Evolutionary conservation across 2,113 vertebrate species (phyloP).

Genomic region (Terrapene triunguis): DNA sequence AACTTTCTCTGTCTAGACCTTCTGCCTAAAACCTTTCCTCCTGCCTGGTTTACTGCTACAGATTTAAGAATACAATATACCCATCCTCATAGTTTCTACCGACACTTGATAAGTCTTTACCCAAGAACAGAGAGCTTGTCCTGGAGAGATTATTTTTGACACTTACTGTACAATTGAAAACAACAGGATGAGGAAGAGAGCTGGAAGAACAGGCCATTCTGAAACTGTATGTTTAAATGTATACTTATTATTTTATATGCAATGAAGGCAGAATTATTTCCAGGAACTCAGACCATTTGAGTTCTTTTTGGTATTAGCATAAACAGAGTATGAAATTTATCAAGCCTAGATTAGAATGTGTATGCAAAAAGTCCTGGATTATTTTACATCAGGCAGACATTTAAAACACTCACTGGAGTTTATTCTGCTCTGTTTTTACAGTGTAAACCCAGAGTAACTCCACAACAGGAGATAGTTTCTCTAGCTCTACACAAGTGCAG

Average conservation of each 20-base stretch:
- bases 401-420: not conserved
- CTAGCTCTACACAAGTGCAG: not conserved
- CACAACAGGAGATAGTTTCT: not conserved
- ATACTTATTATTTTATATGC: not conserved
- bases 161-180: not conserved
- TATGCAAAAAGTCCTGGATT: not conserved
- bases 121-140: not conserved
- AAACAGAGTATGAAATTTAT: not conserved
- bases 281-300: not conserved
- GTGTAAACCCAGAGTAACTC: not conserved
- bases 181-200: not conserved
- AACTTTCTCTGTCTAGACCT: not conserved
- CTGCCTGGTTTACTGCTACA: not conserved
- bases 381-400: not conserved
- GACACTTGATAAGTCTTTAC: not conserved
- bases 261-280: not conserved
- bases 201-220: not conserved
- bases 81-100: not conserved
- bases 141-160: not conserved
- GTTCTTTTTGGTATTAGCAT: too few species aligned
- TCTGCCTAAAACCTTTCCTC: not conserved
- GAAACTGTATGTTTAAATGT: not conserved
- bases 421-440: not conserved
- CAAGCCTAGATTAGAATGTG: accelerated
- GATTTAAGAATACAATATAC: not conserved